Base-by-base conservation (phyloP, 1,140 invertebrate genomes). In the Branchinecta lindahli region DNA sequence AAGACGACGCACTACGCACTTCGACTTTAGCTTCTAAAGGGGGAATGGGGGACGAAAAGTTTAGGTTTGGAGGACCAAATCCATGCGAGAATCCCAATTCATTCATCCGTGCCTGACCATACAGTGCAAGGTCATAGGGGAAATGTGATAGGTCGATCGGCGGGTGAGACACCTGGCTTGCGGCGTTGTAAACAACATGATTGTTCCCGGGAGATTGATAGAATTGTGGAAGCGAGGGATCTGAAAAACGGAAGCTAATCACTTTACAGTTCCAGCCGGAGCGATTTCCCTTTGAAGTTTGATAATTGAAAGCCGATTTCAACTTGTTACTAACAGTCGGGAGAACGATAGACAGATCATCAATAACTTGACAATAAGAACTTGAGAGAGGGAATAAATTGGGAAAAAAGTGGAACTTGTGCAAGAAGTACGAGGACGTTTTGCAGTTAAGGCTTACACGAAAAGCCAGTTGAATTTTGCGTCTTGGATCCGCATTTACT, bases 51-150 rank as follows among this genome's bases (percentile, higher is more conserved):
- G 52, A 61, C 1, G 52, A 61, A 61, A 15, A 61, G 12, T 20
- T 20, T 61, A 61, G 18, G 18, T 20, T 20, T 61, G 2, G 52
- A 15, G 52, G 52, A 61, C 52, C 52, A 6, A 61, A 61, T 15
- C 52, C 52, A 61, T 61, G 52, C 12, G 52, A 61, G 18, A 61
- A 61, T 61, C 52, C 52, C 52, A 61, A 61, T 15, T 61, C 52
- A 20, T 20, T 61, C 12, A 61, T 61, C 6, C 52, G 52, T 15
- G 52, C 12, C 12, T 61, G 52, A 20, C 18, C 52, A 61, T 15
- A 61, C 18, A 61, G 1, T 15, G 52, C 52, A 12, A 61, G 12
- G 18, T 61, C 52, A 61, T 15, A 61, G 12, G 52, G 52, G 52
- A 15, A 6, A 61, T 20, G 52, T 20, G 52, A 15, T 20, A 61